Conservation (phyloP, 1,140 invertebrate species). For the Parasteatoda tepidariorum region DNA sequence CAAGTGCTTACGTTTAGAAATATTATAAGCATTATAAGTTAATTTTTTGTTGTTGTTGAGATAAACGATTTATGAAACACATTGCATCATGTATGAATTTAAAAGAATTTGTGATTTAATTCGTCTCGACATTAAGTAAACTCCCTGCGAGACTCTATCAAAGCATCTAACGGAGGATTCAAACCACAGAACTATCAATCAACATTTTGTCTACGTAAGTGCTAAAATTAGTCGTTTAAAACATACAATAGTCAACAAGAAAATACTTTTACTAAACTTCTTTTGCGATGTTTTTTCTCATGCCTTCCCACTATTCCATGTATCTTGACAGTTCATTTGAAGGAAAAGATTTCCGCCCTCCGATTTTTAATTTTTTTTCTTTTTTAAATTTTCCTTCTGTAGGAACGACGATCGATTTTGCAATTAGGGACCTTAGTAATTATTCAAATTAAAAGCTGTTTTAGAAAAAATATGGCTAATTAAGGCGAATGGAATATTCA, state of each 20-base stretch:
- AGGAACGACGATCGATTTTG: conserved; percentile 33
- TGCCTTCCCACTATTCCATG: conserved; percentile 19
- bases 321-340: conserved; percentile 46
- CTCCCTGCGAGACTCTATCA: too few species aligned
- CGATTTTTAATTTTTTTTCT: background rate
- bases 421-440: conserved; percentile 48
- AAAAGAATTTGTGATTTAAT: too few species aligned
- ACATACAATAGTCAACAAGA: conserved; percentile 52
- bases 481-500: conserved; percentile 58
- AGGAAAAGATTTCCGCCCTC: conserved; percentile 21
- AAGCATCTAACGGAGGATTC: too few species aligned
- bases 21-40: too few species aligned
- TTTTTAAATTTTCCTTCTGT: conserved; percentile 25
- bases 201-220: conserved; percentile 30
- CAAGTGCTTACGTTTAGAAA: too few species aligned
- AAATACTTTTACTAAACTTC: conserved; percentile 7
- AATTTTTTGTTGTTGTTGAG: too few species aligned
- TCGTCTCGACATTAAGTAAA: too few species aligned
- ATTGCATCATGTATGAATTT: too few species aligned
- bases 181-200: conserved; percentile 50
- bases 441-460: conserved; percentile 58
- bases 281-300: conserved; percentile 20
- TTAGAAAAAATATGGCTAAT: conserved; percentile 54
- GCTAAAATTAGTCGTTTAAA: conserved; percentile 48
- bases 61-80: too few species aligned